phyloP scores from a whole-genome alignment of 2,888 invertebrate genomes.

The Galerucella calmariensis region DNA sequence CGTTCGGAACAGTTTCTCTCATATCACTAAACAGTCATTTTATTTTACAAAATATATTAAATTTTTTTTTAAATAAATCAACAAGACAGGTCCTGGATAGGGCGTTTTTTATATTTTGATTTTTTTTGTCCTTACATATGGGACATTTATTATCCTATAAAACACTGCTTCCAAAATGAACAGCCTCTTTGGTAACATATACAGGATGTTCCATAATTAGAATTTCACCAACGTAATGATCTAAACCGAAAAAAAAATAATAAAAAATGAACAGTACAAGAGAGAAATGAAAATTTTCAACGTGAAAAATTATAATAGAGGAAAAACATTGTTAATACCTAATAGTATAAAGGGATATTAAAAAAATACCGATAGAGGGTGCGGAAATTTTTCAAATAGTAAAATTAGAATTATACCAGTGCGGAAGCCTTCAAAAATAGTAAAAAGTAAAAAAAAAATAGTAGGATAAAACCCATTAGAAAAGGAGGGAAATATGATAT shows the following conservation, averaged over 20 bases:
- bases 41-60: constrained; percentile 11
- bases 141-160: constrained; percentile 3
- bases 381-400: too few species aligned
- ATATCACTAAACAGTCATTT: constrained; percentile 21
- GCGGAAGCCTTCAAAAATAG: too few species aligned
- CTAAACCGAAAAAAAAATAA: background rate
- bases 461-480: too few species aligned
- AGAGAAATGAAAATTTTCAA: too few species aligned
- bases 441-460: too few species aligned
- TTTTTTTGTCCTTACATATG: background rate
- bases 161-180: background rate
- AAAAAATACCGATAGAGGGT: too few species aligned
- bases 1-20: constrained; percentile 5
- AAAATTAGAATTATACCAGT: too few species aligned
- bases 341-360: too few species aligned
- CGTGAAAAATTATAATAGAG: too few species aligned
- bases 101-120: constrained; percentile 6
- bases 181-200: constrained; percentile 5
- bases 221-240: background rate
- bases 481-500: too few species aligned
- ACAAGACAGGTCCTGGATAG: constrained; percentile 5
- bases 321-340: too few species aligned
- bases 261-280: background rate
- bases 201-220: constrained; percentile 10
- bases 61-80: constrained; percentile 4